Evolutionary conservation across 1,140 invertebrate genomes (phyloP).

Genomic region (Polyergus mexicanus): DNA sequence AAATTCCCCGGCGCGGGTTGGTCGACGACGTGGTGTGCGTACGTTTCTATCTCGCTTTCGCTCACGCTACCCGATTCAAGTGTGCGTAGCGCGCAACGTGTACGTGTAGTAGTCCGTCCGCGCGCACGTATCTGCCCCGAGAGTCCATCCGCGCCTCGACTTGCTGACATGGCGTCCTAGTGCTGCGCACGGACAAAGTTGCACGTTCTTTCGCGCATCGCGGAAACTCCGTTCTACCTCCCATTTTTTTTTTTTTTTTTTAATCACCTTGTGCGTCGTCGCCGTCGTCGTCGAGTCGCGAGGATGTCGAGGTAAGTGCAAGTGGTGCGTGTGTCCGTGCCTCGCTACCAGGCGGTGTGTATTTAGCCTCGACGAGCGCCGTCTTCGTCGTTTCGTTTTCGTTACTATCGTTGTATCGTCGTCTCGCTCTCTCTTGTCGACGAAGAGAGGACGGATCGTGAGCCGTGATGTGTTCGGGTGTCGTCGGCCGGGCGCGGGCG

Average conservation of each 20-base stretch:
- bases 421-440: not conserved
- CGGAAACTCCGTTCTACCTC: slow-evolving; percentile 28
- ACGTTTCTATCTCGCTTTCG: slow-evolving; percentile 59
- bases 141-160: slow-evolving; percentile 76
- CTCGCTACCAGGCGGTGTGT: slow-evolving; percentile 23
- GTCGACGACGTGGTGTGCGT: slow-evolving; percentile 69
- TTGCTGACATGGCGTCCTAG: slow-evolving; percentile 86
- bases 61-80: not conserved
- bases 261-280: slow-evolving; percentile 37
- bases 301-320: slow-evolving; percentile 81
- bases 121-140: slow-evolving; percentile 76
- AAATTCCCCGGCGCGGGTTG: slow-evolving; percentile 75
- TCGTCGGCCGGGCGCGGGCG: slow-evolving; percentile 73
- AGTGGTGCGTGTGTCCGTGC: slow-evolving; percentile 65
- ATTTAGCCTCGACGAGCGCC: not conserved
- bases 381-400: slow-evolving; percentile 19
- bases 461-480: slow-evolving; percentile 58
- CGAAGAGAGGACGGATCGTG: slow-evolving; percentile 15
- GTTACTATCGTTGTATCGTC: not conserved
- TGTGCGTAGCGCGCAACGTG: slow-evolving; percentile 33
- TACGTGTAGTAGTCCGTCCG: slow-evolving; percentile 58
- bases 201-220: slow-evolving; percentile 69
- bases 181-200: slow-evolving; percentile 77
- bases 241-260: slow-evolving; percentile 10
- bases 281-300: slow-evolving; percentile 21